Evolutionary conservation across 2,113 vertebrate species (phyloP).

Genomic region (Tursiops truncatus): DNA sequence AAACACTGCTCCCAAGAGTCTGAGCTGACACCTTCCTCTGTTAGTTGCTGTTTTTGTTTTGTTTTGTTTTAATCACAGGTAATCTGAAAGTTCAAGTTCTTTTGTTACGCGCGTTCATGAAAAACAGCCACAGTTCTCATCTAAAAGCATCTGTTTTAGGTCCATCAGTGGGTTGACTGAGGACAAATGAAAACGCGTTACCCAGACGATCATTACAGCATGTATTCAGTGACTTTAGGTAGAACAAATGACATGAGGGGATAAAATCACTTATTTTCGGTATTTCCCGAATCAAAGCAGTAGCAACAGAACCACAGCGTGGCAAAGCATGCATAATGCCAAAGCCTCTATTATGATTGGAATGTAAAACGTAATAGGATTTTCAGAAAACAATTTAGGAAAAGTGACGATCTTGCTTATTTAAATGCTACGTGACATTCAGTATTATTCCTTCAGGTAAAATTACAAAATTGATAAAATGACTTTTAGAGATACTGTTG

Average conservation of each 20-base stretch:
- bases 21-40: neutral
- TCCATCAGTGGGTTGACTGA: conserved; percentile 3
- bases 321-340: neutral
- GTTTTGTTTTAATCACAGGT: neutral
- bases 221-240: neutral
- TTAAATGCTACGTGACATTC: conserved; percentile 67
- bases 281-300: conserved; percentile 62
- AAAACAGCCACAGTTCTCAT: neutral
- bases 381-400: conserved; percentile 70
- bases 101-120: neutral
- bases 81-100: neutral
- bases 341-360: conserved; percentile 52
- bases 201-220: conserved; percentile 34
- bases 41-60: neutral
- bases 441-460: conserved; percentile 70
- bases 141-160: conserved; percentile 33
- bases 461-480: conserved; percentile 74
- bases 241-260: conserved; percentile 47
- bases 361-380: conserved; percentile 70
- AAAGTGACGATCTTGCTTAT: conserved; percentile 75
- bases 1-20: neutral
- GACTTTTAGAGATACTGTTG: conserved; percentile 57
- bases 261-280: conserved; percentile 60
- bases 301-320: neutral
- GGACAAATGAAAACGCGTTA: conserved; percentile 41